Evolutionary conservation across 2,888 invertebrate genomes (phyloP).

Genomic region (Lycaena phlaeas): DNA sequence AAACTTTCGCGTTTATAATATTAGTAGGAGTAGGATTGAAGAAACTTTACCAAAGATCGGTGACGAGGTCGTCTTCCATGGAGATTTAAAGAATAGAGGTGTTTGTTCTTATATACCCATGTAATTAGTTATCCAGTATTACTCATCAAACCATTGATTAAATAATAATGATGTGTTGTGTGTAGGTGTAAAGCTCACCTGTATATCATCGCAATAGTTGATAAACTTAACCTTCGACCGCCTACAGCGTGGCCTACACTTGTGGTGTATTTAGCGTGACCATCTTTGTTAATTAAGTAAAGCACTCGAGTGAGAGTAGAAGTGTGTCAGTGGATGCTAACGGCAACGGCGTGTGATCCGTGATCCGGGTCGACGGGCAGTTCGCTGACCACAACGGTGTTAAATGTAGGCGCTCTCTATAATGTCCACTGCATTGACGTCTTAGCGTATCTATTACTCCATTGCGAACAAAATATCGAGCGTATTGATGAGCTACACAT

Average conservation of each 20-base stretch:
- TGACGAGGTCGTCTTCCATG: no score
- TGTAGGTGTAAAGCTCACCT: neutral
- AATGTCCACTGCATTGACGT: conserved; percentile 3
- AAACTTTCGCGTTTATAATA: no score
- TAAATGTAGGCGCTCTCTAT: conserved; percentile 25
- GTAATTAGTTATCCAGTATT: conserved; percentile 3
- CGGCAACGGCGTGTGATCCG: conserved; percentile 43
- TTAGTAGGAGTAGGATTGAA: no score
- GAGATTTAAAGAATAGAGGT: no score
- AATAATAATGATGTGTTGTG: neutral
- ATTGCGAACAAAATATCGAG: no score
- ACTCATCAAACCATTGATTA: neutral
- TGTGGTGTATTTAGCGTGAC: no score
- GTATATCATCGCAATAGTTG: neutral
- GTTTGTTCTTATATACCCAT: no score
- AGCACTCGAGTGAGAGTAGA: conserved; percentile 22
- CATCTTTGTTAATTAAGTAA: conserved; percentile 16
- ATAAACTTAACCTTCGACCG: neutral
- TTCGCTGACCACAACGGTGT: conserved; percentile 29
- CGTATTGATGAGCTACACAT: no score
- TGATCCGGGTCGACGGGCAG: conserved; percentile 55
- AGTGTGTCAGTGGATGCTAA: conserved; percentile 42
- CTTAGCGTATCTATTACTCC: no score
- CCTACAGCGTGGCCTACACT: neutral
- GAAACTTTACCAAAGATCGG: no score